phyloP scores from a whole-genome alignment of 2,113 vertebrate species.

The Xenotilapia longispinis region DNA sequence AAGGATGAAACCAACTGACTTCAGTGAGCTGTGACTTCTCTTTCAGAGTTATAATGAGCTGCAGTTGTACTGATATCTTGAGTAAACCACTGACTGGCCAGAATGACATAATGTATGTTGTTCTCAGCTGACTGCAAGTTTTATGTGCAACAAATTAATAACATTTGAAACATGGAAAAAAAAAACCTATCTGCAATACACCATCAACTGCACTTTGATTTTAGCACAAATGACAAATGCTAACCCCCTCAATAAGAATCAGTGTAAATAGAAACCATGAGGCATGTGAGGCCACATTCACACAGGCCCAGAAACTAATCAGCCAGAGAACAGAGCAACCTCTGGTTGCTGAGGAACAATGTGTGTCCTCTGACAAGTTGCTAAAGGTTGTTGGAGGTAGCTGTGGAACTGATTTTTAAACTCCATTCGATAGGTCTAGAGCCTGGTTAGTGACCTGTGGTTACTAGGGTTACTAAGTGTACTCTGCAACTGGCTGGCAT shows the following conservation, averaged over 20 bases:
- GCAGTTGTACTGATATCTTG: not conserved
- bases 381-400: not conserved
- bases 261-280: not conserved
- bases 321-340: not conserved
- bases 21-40: not conserved
- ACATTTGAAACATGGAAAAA: not conserved
- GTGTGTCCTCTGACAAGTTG: not conserved
- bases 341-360: not conserved
- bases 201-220: not conserved
- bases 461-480: not conserved
- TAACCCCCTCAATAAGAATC: not conserved
- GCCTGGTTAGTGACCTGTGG: not conserved
- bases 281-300: not conserved
- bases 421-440: rapidly evolving
- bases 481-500: not conserved
- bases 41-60: not conserved
- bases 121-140: not conserved
- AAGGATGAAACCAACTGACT: not conserved
- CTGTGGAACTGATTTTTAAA: not conserved
- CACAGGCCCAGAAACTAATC: not conserved
- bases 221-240: rapidly evolving
- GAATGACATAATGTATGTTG: not conserved
- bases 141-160: not conserved
- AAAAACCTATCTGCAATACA: not conserved
- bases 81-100: not conserved